phyloP scores from a whole-genome alignment of 2,113 vertebrate species.

The Axis porcinus region DNA sequence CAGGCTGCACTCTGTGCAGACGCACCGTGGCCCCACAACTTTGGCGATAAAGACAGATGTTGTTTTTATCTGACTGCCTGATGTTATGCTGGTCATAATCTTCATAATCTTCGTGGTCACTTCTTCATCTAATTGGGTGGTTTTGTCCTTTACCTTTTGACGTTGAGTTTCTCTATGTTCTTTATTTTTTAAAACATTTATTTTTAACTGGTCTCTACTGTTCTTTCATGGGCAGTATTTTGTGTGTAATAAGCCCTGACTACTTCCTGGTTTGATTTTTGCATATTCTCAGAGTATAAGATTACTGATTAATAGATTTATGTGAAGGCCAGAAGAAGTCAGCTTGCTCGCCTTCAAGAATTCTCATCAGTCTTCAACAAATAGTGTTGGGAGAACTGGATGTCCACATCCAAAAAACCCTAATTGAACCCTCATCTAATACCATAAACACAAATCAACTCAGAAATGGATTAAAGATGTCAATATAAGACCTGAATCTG shows the following conservation, averaged over 20 bases:
- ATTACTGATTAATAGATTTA: not conserved
- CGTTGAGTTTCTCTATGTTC: not conserved
- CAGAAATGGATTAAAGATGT: not conserved
- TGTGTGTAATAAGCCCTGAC: not conserved
- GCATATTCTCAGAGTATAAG: not conserved
- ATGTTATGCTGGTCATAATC: not conserved
- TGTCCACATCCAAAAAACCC: not conserved
- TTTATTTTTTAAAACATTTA: not conserved
- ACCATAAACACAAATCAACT: not conserved
- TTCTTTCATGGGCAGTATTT: not conserved
- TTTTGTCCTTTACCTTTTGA: not conserved
- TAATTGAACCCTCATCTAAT: not conserved
- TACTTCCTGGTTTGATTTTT: not conserved
- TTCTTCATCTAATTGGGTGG: too few species aligned
- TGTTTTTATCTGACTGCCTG: not conserved
- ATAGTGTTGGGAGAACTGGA: not conserved
- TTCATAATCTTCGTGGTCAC: not conserved
- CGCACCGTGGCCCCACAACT: accelerated
- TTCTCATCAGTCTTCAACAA: not conserved
- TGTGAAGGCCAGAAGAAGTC: not conserved
- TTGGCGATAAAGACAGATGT: not conserved
- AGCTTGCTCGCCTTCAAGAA: not conserved
- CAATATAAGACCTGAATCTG: not conserved
- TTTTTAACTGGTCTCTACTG: not conserved
- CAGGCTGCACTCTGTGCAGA: not conserved